Percentiles rank a stretch among this genome's conserved stretches.
Evolutionary conservation across 2,797 vertebrate genomes (phyloP).

Genomic region (Lacerta bilineata): DNA sequence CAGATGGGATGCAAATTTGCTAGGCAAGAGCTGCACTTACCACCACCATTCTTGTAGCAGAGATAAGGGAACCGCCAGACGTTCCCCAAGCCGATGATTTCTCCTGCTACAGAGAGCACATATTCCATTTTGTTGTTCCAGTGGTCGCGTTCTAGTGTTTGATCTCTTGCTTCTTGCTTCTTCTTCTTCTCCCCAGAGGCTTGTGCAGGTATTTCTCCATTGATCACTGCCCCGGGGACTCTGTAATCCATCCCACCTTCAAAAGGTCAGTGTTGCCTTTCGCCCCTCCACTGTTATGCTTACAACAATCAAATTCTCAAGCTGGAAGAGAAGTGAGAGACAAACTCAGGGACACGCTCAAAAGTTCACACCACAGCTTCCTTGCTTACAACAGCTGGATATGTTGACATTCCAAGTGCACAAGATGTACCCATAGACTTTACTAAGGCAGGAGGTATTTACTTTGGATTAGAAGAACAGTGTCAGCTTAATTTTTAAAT

Average conservation of each 20-base stretch:
- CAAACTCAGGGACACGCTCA: constrained; percentile 22
- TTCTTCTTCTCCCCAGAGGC: constrained; percentile 69
- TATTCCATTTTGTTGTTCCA: constrained; percentile 97
- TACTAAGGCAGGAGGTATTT: constrained; percentile 37
- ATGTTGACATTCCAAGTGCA: constrained; percentile 34
- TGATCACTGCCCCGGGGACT: constrained; percentile 73
- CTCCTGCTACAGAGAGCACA: constrained; percentile 90
- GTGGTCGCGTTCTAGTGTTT: constrained; percentile 90
- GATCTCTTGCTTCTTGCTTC: constrained; percentile 63
- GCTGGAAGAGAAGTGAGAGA: constrained; percentile 34
- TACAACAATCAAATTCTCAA: constrained; percentile 7
- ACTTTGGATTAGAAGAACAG: constrained; percentile 36
- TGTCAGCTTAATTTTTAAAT: constrained; percentile 11
- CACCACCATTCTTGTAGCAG: constrained; percentile 97
- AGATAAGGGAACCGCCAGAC: constrained; percentile 97
- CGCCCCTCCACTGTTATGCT: constrained; percentile 5
- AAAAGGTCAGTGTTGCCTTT: constrained; percentile 54
- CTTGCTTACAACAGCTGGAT: constrained; percentile 42
- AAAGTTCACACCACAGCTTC: constrained; percentile 43
- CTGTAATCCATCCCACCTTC: constrained; percentile 83
- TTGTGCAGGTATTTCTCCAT: constrained; percentile 77
- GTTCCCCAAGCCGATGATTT: constrained; percentile 94
- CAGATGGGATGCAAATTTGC: not conserved
- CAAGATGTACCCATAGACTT: constrained; percentile 43
- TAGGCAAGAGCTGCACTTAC: constrained; percentile 76